phyloP scores from a whole-genome alignment of 2,797 vertebrate genomes.

The Parauchenoglanis punctatus region DNA sequence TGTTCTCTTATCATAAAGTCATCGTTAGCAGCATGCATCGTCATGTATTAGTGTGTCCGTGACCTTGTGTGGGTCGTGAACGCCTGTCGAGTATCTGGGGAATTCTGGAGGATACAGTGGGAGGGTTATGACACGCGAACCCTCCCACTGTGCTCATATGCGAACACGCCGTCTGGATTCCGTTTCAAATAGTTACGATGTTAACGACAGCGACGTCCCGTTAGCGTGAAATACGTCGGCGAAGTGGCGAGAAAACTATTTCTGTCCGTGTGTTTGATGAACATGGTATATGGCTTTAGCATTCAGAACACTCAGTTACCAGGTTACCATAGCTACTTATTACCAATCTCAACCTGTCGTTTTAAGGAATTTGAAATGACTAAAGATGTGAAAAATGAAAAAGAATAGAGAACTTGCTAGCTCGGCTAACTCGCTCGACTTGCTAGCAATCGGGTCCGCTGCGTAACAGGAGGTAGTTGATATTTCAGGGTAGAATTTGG shows the following conservation, averaged over 20 bases:
- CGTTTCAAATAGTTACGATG: background rate
- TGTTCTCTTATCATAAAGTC: constrained; percentile 49
- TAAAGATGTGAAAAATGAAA: too few species aligned
- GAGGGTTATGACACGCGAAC: background rate
- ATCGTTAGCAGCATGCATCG: background rate
- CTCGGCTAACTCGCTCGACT: too few species aligned
- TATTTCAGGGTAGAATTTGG: background rate
- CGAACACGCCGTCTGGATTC: background rate
- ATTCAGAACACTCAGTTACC: background rate
- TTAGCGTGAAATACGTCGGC: background rate
- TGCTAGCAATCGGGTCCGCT: too few species aligned
- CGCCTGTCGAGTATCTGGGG: background rate
- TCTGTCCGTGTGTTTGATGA: background rate
- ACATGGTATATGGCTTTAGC: background rate
- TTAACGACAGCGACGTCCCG: background rate
- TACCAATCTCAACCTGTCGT: too few species aligned
- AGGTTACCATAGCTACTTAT: too few species aligned
- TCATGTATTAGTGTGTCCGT: background rate
- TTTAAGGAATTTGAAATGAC: too few species aligned
- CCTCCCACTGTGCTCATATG: background rate
- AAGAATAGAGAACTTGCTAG: too few species aligned
- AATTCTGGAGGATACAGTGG: background rate
- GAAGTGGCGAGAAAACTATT: background rate
- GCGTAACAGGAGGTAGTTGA: too few species aligned
- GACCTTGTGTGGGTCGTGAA: constrained; percentile 29